Conservation (phyloP, 2,888 invertebrate genomes). For the Drosophila meridiana region DNA sequence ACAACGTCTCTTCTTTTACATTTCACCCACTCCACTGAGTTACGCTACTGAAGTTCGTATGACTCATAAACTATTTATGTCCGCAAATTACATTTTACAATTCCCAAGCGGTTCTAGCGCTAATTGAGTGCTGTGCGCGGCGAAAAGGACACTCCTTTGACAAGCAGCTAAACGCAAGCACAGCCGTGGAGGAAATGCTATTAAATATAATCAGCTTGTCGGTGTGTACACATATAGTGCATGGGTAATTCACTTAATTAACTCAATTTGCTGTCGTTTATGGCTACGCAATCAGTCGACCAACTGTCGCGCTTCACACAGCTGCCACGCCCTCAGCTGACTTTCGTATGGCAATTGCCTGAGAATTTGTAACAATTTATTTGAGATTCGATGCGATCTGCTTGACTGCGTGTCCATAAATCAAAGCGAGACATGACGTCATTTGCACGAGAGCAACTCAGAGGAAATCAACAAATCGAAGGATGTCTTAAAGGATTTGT, state of each 20-base stretch:
- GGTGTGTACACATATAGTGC: not conserved
- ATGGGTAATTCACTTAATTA: constrained; percentile 36
- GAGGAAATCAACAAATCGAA: constrained; percentile 3
- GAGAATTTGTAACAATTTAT: constrained; percentile 41
- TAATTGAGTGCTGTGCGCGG: constrained; percentile 26
- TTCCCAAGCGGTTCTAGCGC: constrained; percentile 23
- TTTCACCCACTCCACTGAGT: not conserved
- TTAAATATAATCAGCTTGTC: constrained; percentile 10
- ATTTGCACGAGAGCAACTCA: constrained; percentile 30
- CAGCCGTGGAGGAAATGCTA: constrained; percentile 6
- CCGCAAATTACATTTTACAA: constrained; percentile 23
- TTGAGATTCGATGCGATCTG: constrained; percentile 35
- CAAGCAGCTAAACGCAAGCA: constrained; percentile 7
- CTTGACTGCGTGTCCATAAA: constrained; percentile 58
- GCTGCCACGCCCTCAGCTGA: not conserved
- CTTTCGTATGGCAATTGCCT: not conserved
- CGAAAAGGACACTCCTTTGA: constrained; percentile 6
- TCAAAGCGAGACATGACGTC: constrained; percentile 62
- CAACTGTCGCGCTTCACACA: not conserved
- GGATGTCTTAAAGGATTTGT: constrained; percentile 37
- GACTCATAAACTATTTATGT: constrained; percentile 34
- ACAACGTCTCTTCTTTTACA: not conserved
- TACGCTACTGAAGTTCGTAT: not conserved
- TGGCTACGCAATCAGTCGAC: constrained; percentile 17
- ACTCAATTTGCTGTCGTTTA: constrained; percentile 39